A percentile compares a stretch with the other conserved stretches of the same genome.
Conservation (phyloP, 2,888 invertebrate species). For the Pristionchus maxplancki region DNA sequence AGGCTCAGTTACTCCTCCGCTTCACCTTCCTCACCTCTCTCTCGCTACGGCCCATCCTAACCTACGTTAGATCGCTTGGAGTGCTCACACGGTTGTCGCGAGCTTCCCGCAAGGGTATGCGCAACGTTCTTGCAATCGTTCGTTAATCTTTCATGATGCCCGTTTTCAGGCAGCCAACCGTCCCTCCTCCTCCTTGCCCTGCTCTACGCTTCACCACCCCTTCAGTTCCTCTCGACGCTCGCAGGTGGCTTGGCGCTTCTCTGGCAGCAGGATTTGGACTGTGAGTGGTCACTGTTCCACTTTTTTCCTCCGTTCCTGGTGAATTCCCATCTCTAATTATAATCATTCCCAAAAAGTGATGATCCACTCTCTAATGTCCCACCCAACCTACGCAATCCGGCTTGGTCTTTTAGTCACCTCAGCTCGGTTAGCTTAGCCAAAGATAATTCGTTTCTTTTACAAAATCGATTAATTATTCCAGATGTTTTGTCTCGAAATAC, state of each 20-base stretch:
- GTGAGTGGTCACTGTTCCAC: neutral
- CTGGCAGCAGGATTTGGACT: conserved; percentile 7
- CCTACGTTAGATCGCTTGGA: neutral
- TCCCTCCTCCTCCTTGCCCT: neutral
- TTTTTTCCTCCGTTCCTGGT: too few relatives aligned
- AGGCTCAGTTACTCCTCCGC: neutral
- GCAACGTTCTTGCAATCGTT: too few relatives aligned
- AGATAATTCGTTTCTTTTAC: too few relatives aligned
- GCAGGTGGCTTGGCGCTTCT: neutral
- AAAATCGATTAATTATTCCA: too few relatives aligned
- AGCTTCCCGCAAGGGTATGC: neutral
- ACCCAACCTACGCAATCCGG: too few relatives aligned
- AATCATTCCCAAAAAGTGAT: too few relatives aligned
- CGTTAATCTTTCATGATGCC: neutral
- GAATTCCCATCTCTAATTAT: too few relatives aligned
- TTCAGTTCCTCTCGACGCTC: neutral
- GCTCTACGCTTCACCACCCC: neutral
- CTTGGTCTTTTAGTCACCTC: too few relatives aligned
- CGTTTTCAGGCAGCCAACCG: too few relatives aligned
- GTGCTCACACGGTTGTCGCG: neutral
- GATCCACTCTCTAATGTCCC: too few relatives aligned
- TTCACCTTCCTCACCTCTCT: conserved; percentile 25
- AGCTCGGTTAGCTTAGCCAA: too few relatives aligned
- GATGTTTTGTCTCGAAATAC: too few relatives aligned
- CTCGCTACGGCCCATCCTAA: neutral